A percentile compares a stretch with the other conserved stretches of the same genome.
Evolutionary conservation across 2,888 invertebrate species (phyloP).

Genomic region (Endotricha flammealis): DNA sequence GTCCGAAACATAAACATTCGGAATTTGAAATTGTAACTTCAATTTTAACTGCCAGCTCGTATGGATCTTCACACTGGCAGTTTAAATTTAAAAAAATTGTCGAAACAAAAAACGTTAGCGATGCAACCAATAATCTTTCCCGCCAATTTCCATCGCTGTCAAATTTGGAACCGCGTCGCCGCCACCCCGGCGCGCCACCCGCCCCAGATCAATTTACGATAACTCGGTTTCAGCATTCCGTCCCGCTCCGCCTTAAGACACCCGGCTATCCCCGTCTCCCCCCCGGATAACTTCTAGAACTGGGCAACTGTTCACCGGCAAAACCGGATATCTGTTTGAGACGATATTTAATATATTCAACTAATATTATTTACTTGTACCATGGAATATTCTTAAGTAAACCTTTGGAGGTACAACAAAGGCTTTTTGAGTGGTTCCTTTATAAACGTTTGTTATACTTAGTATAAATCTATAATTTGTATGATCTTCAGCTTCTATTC

Average conservation of each 20-base stretch:
- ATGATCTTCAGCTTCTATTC: too few species aligned
- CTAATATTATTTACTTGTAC: too few species aligned
- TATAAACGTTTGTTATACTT: too few species aligned
- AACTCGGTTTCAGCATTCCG: conserved; percentile 66
- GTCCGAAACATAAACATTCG: conserved; percentile 21
- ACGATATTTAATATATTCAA: conserved; percentile 14
- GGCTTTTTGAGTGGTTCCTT: too few species aligned
- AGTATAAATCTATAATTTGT: too few species aligned
- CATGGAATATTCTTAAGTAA: not conserved
- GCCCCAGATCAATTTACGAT: conserved; percentile 76
- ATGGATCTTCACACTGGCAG: conserved; percentile 9
- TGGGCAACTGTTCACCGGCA: conserved; percentile 45
- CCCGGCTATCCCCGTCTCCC: conserved; percentile 62
- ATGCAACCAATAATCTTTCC: conserved; percentile 70
- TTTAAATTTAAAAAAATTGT: conserved; percentile 30
- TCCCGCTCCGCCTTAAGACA: conserved; percentile 75
- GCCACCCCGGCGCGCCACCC: conserved; percentile 42
- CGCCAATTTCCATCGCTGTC: conserved; percentile 78
- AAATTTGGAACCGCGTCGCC: conserved; percentile 67
- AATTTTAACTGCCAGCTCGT: conserved; percentile 22
- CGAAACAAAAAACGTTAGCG: conserved; percentile 37
- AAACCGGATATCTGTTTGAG: conserved; percentile 40
- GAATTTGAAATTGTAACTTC: conserved; percentile 21
- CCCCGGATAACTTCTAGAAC: conserved; percentile 68
- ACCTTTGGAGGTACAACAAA: too few species aligned